Evolutionary conservation across 64 coral and sea anemone species (phyloP), one percentile per base, ranked within the genome.

Genomic region (Pachyseris speciosa): DNA sequence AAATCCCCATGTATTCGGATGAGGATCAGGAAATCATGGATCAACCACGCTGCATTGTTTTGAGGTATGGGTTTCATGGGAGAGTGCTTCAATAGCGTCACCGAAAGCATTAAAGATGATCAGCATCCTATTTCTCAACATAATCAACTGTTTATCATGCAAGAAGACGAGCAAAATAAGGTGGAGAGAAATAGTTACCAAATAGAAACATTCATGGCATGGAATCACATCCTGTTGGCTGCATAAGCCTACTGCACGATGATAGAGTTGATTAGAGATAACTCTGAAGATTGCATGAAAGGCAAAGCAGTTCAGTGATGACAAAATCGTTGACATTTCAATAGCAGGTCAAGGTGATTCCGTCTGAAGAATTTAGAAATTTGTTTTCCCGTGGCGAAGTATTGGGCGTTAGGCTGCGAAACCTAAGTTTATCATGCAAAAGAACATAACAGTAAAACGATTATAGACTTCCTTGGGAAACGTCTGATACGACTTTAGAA

Each of bases 311-410:
- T 41, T n/a, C n/a, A n/a, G n/a, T 40, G 69, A 72, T 72, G 37
- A 42, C 38, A 41, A 72, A 72, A 72, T 72, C 37, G 32, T 42
- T 72, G 69, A 72, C 69, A 72, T 72, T 42, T 72, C 7, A 8
- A 40, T 72, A 2, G 22, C 37, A 72, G 69, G 69, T 43, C 69
- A 72, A 72, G 19, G 20, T 42, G 5, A 17, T 37, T 19, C 22
- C 59, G 59, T 8, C 22, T 57, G 11, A 13, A 20, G 52, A 64
- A 27, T 8, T 64, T 3, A 28, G 22, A 64, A 28, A 64, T 6
- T 8, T 20, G 20, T 7, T 25, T 7, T 55, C 16, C 0, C 3
- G 3, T 9, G 11, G 52, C 52, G 11, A 17, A 57, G 52, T 57
- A 8, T 20, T 11, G 43, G 43, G 43, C 43, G 43, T 11, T 45